Evolutionary conservation across 2,888 invertebrate species (phyloP), one percentile per base, ranked within the genome.

Genomic region (Orgyia antiqua): DNA sequence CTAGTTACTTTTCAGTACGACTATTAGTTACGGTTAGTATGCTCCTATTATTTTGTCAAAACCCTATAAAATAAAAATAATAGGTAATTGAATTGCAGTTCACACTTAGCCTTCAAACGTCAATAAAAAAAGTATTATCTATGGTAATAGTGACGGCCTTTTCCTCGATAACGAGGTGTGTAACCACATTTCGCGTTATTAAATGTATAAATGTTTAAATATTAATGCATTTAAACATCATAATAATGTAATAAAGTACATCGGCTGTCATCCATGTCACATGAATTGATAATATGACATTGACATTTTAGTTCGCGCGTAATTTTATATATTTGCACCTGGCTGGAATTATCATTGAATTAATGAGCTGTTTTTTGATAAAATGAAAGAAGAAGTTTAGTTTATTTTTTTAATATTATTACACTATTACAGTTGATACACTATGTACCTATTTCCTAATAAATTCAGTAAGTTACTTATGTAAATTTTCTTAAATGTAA

Each of bases 251-350:
- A 6, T 10, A 6, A 26, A 13, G 15, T 9, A 1, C 10, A 9
- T 13, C n/a, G 15, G 7, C 9, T 26, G 26, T 7, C 15, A 2
- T 8, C n/a, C 17, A 8, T 15, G 13, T 26, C 20, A 20, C 20
- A 2, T 15, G 4, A 15, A 6, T 15, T 15, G n/a, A n/a, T 4
- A 2, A 5, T 1, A 2, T n/a, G 23, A 10, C 10, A 23, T 10
- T 23, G 4, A 23, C 23, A 23, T 23, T 23, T 23, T 2, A 23
- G 4, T 23, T 15, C 15, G 15, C 6, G 4, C 15, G 15, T 15
- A 15, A 15, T 15, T 15, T n/a, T n/a, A 15, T 23, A 15, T 21
- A 29, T 11, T 23, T 30, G 30, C 24, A 24, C 19, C 29, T 18
- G 24, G 17, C 28, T 13, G 13, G 9, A 23, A 10, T 15, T 29